A percentile compares a stretch with the other conserved stretches of the same genome.
Conservation (phyloP, 2,888 invertebrate genomes). For the Eumacrocentrus americanus region DNA sequence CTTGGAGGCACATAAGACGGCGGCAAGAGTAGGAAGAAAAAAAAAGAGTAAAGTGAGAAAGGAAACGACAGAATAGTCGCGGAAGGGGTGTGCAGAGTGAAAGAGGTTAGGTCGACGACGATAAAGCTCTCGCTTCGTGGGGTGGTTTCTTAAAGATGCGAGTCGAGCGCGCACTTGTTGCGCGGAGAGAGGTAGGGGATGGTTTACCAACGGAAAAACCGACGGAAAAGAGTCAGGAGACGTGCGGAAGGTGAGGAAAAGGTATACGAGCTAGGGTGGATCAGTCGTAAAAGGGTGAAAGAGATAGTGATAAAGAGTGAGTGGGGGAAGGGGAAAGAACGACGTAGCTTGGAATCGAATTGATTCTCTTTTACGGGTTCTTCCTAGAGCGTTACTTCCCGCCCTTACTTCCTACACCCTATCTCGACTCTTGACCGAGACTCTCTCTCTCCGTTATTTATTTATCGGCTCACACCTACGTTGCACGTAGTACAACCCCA, state of each 20-base stretch:
- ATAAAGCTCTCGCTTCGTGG: conserved; percentile 30
- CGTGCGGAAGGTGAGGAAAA: conserved; percentile 24
- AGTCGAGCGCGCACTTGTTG: conserved; percentile 55
- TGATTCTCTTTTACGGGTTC: conserved; percentile 59
- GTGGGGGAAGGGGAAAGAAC: conserved; percentile 16
- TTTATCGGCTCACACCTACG: conserved; percentile 23
- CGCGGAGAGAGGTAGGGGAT: conserved; percentile 39
- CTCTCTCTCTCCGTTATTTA: conserved; percentile 31
- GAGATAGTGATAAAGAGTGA: conserved; percentile 13
- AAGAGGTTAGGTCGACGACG: conserved; percentile 18
- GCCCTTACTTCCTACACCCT: conserved; percentile 16
- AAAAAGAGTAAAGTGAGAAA: not conserved
- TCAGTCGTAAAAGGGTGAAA: conserved; percentile 25
- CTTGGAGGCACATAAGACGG: conserved; percentile 20
- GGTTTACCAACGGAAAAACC: not conserved
- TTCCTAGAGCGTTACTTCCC: conserved; percentile 34
- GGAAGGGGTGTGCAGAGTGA: not conserved
- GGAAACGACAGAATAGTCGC: conserved; percentile 4
- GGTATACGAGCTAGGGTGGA: conserved; percentile 30
- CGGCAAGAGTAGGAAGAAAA: conserved; percentile 7
- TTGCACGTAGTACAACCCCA: not conserved
- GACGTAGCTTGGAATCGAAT: conserved; percentile 55
- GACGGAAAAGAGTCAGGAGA: conserved; percentile 24
- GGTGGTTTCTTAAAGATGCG: conserved; percentile 43
- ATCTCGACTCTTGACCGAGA: conserved; percentile 23